These are phyloP conservation scores for Tachyglossus aculeatus DNA, from an alignment of 2,797 vertebrate genomes.

Conservation along the genomic window DNA sequence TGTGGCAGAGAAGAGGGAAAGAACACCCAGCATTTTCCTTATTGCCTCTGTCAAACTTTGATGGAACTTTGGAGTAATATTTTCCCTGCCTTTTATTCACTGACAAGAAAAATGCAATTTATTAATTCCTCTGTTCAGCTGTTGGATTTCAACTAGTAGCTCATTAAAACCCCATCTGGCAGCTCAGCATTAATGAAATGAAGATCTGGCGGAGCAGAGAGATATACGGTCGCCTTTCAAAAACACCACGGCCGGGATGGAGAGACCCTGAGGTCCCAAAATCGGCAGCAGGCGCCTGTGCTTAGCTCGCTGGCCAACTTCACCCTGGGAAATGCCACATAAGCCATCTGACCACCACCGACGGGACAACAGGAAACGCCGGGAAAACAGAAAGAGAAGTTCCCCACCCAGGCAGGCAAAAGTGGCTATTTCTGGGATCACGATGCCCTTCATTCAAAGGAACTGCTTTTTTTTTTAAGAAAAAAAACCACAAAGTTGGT, in stretches of 20 bases:
- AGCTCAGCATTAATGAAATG: neutral
- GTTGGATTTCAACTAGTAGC: neutral
- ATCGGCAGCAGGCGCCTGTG: neutral
- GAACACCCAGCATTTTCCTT: too few species aligned
- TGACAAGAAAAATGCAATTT: neutral
- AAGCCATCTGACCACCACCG: constrained; percentile 24
- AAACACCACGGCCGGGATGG: neutral
- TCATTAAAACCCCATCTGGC: neutral
- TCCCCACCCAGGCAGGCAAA: neutral
- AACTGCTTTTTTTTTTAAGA: constrained; percentile 5
- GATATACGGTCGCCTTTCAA: neutral
- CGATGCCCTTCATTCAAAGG: neutral
- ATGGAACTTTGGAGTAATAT: neutral
- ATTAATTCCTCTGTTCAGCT: neutral
- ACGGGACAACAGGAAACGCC: neutral
- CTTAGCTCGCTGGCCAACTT: neutral
- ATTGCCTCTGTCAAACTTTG: neutral
- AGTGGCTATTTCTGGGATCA: constrained; percentile 1
- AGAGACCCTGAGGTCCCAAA: neutral
- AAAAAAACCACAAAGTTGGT: neutral
- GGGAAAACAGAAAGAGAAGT: constrained; percentile 26
- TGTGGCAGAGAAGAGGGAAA: too few species aligned
- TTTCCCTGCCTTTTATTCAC: neutral
- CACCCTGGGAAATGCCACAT: constrained; percentile 15
- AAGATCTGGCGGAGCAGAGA: neutral